Base-by-base conservation (phyloP, 2,888 invertebrate species). In the Xestia xanthographa region DNA sequence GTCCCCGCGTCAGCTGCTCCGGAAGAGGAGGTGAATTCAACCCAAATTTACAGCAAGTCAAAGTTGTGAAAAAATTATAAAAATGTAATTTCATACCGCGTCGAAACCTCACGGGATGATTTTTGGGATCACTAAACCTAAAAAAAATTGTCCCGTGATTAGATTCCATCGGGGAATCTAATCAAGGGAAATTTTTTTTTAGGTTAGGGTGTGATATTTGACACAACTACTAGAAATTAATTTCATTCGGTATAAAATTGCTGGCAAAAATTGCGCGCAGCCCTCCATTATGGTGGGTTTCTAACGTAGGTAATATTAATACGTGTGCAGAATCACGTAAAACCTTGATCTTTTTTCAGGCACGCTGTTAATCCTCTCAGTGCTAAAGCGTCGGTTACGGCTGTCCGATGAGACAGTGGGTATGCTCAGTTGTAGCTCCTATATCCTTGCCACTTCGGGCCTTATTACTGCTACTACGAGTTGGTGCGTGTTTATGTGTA, bases 401-500 rank as follows among this genome's bases (percentile, higher is more conserved):
- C 82, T 96, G 0, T 90, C 94, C 0, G 96, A 97, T 80, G 96
- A 95, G 81, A 87, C 91, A 26, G 95, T 97, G 2, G 97, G 96
- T 0, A 92, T 93, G 29, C 77, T 96, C 14, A 96, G 96, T 82
- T 95, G 95, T 74, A 45, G 92, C 3, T 96, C 96, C 0, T 94
- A 93, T 70, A 83, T 96, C 8, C 78, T 94, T 2, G 93, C 95
- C 2, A 93, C 94, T 0, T 88, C 93, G 0, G 95, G 95, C 0
- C 94, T 97, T 1, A 93, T 96, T 11, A 90, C 91, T 8, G 91
- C 95, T 5, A 91, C 91, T 0, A 88, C 87, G 22, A 94, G 95
- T 3, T 58, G 94, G 29, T 88, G 90, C 63, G 96, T 95, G 2
- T 96, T 96, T 77, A 84, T 94, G 77, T 91, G 96, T 96, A 88